Evolutionary conservation across 2,888 invertebrate genomes (phyloP).

Genomic region (Oxycera nigricornis): DNA sequence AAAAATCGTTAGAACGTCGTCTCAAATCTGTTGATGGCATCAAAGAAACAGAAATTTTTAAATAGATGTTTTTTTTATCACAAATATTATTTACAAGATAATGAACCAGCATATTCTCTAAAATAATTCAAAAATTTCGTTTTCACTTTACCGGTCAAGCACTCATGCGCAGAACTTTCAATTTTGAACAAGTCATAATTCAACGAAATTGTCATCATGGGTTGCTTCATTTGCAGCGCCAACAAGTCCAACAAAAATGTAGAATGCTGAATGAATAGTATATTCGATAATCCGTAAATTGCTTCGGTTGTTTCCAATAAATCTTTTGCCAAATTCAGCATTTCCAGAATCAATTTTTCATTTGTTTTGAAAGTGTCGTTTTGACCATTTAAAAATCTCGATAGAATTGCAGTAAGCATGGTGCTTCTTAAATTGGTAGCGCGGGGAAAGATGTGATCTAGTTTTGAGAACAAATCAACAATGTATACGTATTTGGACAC

Average conservation of each 20-base stretch:
- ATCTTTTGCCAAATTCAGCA: background rate
- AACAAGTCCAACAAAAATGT: background rate
- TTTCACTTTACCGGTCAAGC: background rate
- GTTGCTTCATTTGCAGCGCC: background rate
- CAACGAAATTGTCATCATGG: background rate
- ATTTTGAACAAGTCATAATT: background rate
- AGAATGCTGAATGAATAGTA: background rate
- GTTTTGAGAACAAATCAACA: background rate
- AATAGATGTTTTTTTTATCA: no score
- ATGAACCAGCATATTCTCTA: background rate
- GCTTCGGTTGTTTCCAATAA: background rate
- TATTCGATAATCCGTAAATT: no score
- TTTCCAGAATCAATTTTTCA: background rate
- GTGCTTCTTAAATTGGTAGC: background rate
- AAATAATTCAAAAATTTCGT: background rate
- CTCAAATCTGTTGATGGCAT: no score
- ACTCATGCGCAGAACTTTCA: background rate
- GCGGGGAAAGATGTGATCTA: background rate
- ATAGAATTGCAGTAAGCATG: background rate
- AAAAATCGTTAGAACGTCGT: no score
- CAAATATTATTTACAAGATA: no score
- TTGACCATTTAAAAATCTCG: background rate
- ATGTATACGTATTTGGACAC: background rate
- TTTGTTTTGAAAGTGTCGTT: background rate
- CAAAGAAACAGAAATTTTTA: no score